A percentile compares a stretch with the other conserved stretches of the same genome.
Evolutionary conservation across 2,113 vertebrate species (phyloP).

Genomic region (Scolopax mira): DNA sequence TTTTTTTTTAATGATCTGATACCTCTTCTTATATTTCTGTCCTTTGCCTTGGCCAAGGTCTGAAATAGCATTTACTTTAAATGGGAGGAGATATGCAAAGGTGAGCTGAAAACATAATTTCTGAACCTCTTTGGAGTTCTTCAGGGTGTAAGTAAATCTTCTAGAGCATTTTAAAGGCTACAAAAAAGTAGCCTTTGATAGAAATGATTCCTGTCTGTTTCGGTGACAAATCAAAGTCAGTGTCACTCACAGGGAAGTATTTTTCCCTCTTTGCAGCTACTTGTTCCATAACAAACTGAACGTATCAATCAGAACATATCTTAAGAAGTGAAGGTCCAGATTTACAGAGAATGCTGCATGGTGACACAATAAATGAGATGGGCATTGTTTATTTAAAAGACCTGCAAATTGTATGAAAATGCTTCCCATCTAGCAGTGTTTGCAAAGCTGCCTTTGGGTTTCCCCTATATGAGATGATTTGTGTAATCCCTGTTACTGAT

Average conservation of each 20-base stretch:
- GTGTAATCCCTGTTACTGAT: neutral
- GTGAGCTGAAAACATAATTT: neutral
- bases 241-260: neutral
- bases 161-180: neutral
- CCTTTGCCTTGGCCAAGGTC: neutral
- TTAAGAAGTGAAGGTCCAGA: neutral
- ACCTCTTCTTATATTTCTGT: neutral
- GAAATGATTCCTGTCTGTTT: neutral
- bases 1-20: neutral
- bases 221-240: neutral
- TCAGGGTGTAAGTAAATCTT: neutral
- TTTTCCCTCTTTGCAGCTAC: neutral
- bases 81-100: neutral
- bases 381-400: neutral
- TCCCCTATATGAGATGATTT: neutral
- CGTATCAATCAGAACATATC: neutral
- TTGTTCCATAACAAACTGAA: neutral
- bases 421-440: neutral
- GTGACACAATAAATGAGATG: neutral
- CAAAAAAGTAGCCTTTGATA: neutral
- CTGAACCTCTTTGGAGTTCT: neutral
- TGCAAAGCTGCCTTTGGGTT: neutral
- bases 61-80: neutral
- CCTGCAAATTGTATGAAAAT: neutral
- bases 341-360: neutral